Conservation (phyloP, 2,888 invertebrate genomes). For the Sarcophaga subvicina region DNA sequence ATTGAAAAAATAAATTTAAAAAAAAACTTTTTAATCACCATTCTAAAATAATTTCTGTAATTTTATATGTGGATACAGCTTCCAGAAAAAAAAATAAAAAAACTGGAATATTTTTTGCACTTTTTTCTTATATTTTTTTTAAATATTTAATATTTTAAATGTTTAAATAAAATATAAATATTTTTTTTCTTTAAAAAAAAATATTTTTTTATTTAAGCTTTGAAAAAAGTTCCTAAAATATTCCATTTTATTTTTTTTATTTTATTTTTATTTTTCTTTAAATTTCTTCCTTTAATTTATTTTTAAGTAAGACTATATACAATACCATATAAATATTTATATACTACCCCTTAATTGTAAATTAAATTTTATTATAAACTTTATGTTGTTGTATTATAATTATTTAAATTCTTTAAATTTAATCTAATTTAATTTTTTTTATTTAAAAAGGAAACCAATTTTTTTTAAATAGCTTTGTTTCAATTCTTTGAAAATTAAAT, state of each 20-base stretch:
- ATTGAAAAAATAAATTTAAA: constrained; percentile 37
- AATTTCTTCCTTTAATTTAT: constrained; percentile 14
- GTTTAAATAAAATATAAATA: neutral
- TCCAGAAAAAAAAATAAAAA: constrained; percentile 67
- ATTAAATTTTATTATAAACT: neutral
- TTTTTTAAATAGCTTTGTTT: neutral
- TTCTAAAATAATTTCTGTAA: constrained; percentile 81
- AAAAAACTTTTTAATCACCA: constrained; percentile 76
- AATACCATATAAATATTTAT: too few relatives aligned
- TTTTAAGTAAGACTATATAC: constrained; percentile 42
- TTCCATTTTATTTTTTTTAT: constrained; percentile 34
- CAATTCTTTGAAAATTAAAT: neutral
- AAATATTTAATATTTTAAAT: neutral
- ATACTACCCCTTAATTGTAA: neutral
- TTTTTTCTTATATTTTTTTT: constrained; percentile 52
- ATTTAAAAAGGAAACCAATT: neutral
- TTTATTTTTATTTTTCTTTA: neutral
- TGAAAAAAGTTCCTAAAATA: constrained; percentile 39
- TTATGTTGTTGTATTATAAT: constrained; percentile 6
- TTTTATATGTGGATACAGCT: constrained; percentile 82
- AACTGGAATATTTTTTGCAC: constrained; percentile 67
- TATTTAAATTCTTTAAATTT: neutral
- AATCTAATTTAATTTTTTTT: neutral
- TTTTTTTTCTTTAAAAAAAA: constrained; percentile 34
- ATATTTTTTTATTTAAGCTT: neutral